These are phyloP conservation scores for Plutomurus gul DNA, from an alignment of 1,140 invertebrate species.

Conservation along the genomic window DNA sequence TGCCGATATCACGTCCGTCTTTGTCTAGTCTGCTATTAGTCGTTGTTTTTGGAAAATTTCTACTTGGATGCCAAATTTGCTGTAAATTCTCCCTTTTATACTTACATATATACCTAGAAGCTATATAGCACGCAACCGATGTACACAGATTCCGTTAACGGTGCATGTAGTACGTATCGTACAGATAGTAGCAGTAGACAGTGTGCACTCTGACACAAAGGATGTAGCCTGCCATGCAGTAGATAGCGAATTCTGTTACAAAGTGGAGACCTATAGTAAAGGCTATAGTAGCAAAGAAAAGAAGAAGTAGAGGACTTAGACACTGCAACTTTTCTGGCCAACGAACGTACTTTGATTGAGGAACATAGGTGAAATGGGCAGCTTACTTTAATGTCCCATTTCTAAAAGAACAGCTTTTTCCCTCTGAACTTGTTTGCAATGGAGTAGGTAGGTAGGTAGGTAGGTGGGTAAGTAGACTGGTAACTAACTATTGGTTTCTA, in stretches of 20 bases:
- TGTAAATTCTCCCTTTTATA: background rate
- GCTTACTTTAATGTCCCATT: slow-evolving; percentile 43
- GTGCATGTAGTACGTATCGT: too few species aligned
- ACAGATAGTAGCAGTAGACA: too few species aligned
- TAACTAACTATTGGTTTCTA: background rate
- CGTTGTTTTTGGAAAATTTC: background rate
- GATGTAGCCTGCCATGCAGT: too few species aligned
- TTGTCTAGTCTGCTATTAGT: too few species aligned
- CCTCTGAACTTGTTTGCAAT: background rate
- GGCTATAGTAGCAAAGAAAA: background rate
- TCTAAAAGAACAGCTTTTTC: slow-evolving; percentile 16
- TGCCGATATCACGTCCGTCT: too few species aligned
- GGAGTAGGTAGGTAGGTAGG: background rate
- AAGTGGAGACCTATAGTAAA: background rate
- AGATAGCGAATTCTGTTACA: too few species aligned
- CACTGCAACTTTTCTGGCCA: slow-evolving; percentile 11
- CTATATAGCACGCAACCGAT: too few species aligned
- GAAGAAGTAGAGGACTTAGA: too few species aligned
- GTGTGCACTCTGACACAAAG: too few species aligned
- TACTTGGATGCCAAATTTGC: slow-evolving; percentile 25
- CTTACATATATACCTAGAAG: too few species aligned
- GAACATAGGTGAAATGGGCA: slow-evolving; percentile 33
- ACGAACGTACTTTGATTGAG: slow-evolving; percentile 37
- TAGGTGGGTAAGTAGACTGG: background rate
- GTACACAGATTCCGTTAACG: background rate